Conservation (phyloP, 2,888 invertebrate species). For the Cerceris rybyensis region DNA sequence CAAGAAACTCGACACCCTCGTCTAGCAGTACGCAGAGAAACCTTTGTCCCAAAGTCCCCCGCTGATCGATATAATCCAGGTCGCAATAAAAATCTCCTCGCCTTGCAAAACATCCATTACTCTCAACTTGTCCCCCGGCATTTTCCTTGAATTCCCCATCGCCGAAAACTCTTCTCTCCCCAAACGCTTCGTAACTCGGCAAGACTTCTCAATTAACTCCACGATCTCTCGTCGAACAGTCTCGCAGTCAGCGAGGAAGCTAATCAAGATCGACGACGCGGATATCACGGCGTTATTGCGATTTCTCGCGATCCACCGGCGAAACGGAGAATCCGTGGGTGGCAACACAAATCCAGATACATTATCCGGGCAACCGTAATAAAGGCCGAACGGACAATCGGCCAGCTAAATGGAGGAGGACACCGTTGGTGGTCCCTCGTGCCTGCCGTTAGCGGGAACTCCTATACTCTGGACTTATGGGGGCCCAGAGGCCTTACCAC, state of each 20-base stretch:
- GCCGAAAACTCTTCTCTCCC: too few species aligned
- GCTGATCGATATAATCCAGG: too few species aligned
- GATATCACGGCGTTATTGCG: constrained; percentile 22
- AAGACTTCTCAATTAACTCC: too few species aligned
- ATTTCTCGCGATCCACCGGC: constrained; percentile 8
- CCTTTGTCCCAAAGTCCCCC: too few species aligned
- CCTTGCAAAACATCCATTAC: too few species aligned
- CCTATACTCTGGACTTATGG: constrained; percentile 44
- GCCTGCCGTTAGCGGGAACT: constrained; percentile 45
- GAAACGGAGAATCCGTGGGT: constrained; percentile 38
- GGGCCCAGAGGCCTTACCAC: constrained; percentile 41
- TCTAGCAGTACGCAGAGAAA: too few species aligned
- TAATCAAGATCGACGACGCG: constrained; percentile 46
- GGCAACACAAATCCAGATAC: constrained; percentile 62
- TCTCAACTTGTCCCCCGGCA: too few species aligned
- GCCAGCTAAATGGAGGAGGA: constrained; percentile 56
- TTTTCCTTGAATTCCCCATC: too few species aligned
- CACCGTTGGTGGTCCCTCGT: constrained; percentile 64
- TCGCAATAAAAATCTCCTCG: too few species aligned
- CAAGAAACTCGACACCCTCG: too few species aligned
- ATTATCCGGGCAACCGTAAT: constrained; percentile 61
- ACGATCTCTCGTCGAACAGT: background rate
- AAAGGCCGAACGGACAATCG: constrained; percentile 59
- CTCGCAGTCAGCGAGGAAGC: background rate
- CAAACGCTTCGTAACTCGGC: too few species aligned